Percentiles rank a stretch among this genome's conserved stretches.
Conservation (phyloP, 64 coral and sea anemone genomes). For the Dendronephthya gigantea region DNA sequence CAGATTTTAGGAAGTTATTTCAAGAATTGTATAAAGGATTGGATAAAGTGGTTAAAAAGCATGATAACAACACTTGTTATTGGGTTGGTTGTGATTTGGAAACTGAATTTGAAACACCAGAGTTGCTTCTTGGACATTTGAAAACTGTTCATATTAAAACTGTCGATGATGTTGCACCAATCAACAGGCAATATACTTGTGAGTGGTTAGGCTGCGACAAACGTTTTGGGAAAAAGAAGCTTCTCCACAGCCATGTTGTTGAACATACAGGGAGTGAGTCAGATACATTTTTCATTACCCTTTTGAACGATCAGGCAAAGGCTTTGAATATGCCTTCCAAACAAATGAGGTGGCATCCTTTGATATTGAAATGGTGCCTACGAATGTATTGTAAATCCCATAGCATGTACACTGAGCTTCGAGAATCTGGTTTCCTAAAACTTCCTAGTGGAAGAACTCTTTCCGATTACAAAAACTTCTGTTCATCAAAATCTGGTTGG, state of each 20-base stretch:
- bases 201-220: constrained; percentile 10
- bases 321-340: constrained; percentile 8
- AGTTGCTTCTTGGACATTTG: not conserved
- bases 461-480: constrained; percentile 12
- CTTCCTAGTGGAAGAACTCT: constrained; percentile 7
- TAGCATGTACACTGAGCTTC: not conserved
- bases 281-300: constrained; percentile 5
- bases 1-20: not conserved
- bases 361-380: constrained; percentile 14
- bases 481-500: constrained; percentile 20
- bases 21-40: not conserved
- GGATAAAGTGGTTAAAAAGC: not conserved
- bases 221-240: constrained; percentile 13
- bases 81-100: not conserved
- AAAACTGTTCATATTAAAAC: not conserved
- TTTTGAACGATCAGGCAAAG: constrained; percentile 1
- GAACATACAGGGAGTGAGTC: constrained; percentile 15
- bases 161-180: not conserved
- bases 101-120: not conserved
- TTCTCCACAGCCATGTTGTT: constrained; percentile 6
- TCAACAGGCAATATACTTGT: constrained; percentile 2
- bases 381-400: constrained; percentile 4
- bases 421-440: constrained; percentile 10
- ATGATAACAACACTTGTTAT: not conserved
- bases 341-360: constrained; percentile 20